These are phyloP conservation scores for Vespertilio murinus DNA, from an alignment of 2,797 vertebrate species.

Conservation along the genomic window DNA sequence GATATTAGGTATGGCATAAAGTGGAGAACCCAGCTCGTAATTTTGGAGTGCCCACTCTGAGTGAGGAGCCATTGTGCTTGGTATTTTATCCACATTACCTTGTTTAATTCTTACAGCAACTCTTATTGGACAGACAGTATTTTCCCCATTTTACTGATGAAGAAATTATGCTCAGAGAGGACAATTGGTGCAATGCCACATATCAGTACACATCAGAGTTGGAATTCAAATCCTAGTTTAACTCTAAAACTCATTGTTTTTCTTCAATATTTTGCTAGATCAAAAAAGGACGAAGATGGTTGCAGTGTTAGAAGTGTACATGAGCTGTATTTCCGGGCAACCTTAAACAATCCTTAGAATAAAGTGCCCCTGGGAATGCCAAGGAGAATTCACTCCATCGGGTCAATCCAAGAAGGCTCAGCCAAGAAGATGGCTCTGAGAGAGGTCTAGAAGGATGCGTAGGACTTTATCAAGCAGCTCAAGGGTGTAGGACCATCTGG, in stretches of 20 bases:
- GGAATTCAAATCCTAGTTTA: not conserved
- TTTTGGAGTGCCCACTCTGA: not conserved
- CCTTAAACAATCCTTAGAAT: not conserved
- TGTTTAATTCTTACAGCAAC: not conserved
- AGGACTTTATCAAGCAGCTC: not conserved
- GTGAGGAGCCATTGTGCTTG: not conserved
- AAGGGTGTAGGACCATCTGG: not conserved
- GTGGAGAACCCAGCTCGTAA: not conserved
- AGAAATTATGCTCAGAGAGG: not conserved
- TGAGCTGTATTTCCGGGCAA: not conserved
- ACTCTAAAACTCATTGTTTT: not conserved
- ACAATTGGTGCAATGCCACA: not conserved
- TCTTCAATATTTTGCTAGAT: not conserved
- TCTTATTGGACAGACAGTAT: not conserved
- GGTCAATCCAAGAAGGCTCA: not conserved
- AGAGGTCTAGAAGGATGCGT: not conserved
- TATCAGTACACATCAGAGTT: not conserved
- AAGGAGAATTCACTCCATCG: not conserved
- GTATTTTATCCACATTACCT: not conserved
- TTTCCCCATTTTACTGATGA: not conserved
- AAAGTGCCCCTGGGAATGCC: not conserved
- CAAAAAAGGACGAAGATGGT: not conserved
- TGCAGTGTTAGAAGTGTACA: not conserved
- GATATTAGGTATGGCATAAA: not conserved
- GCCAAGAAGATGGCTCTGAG: not conserved